A percentile compares a stretch with the other conserved stretches of the same genome.
Evolutionary conservation across 2,888 invertebrate species (phyloP).

Genomic region (Eupithecia abbreviata): DNA sequence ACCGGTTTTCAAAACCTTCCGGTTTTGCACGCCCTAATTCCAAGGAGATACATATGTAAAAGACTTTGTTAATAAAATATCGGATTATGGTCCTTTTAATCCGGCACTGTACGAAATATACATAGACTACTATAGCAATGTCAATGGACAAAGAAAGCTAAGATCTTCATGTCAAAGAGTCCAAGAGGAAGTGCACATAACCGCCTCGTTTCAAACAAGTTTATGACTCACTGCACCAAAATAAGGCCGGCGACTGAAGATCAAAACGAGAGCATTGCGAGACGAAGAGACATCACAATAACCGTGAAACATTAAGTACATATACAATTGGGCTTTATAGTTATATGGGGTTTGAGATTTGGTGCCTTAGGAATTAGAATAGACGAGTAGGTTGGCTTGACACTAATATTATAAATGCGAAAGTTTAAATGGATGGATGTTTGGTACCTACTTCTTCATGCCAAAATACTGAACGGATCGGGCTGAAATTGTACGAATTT

Average conservation of each 20-base stretch:
- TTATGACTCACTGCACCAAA: conserved; percentile 33
- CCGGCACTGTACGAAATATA: neutral
- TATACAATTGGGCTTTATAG: neutral
- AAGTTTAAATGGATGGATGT: too few species aligned
- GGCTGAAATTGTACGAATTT: too few species aligned
- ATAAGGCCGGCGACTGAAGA: conserved; percentile 20
- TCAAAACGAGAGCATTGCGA: conserved; percentile 19
- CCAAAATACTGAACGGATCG: too few species aligned
- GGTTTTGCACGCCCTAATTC: too few species aligned
- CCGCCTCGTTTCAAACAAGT: conserved; percentile 22
- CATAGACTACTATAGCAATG: neutral
- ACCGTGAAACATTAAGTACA: conserved; percentile 22
- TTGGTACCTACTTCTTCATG: too few species aligned
- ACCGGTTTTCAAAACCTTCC: too few species aligned
- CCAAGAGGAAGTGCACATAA: conserved; percentile 24
- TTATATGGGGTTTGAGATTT: neutral
- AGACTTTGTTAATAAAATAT: neutral
- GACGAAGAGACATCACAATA: conserved; percentile 20
- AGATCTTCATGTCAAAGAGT: conserved; percentile 7
- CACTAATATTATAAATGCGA: too few species aligned
- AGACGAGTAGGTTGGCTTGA: neutral
- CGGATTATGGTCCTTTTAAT: neutral
- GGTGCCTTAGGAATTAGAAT: neutral
- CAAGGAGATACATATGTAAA: neutral
- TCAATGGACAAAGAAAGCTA: conserved; percentile 9